Conservation (phyloP, 2,888 invertebrate species). For the Acanthosepion pharaonis region DNA sequence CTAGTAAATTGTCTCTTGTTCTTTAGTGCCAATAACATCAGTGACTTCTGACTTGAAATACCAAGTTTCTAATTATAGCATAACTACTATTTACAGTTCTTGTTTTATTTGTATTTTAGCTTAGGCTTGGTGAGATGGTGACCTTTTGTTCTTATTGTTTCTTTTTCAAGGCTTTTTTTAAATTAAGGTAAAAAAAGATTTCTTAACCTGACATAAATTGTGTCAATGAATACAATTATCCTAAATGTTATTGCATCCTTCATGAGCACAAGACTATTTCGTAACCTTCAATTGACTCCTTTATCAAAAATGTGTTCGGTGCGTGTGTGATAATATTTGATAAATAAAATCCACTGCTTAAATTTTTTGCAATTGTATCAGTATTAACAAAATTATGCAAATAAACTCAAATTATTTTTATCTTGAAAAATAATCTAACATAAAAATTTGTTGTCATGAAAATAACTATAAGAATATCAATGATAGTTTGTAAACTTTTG, state of each 20-base stretch:
- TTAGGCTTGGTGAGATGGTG: neutral
- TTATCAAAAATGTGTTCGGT: neutral
- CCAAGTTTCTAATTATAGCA: constrained; percentile 18
- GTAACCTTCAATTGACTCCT: neutral
- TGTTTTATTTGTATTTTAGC: neutral
- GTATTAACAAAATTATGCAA: neutral
- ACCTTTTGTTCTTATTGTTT: neutral
- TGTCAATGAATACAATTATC: constrained; percentile 33
- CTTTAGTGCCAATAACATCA: constrained; percentile 1
- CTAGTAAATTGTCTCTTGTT: neutral
- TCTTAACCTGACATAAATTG: neutral
- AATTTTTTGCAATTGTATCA: neutral
- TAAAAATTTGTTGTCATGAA: no score
- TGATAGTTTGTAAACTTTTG: neutral
- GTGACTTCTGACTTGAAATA: neutral
- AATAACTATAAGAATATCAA: neutral
- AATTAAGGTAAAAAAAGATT: neutral
- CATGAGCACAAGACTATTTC: neutral
- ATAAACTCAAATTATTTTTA: neutral
- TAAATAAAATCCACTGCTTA: neutral
- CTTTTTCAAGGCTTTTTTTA: neutral
- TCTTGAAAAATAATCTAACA: no score
- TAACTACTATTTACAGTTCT: constrained; percentile 22
- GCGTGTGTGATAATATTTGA: neutral
- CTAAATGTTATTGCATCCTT: neutral